Evolutionary conservation across 2,797 vertebrate genomes (phyloP), one percentile per base, ranked within the genome.

Genomic region (Neosilurus hyrtlii): DNA sequence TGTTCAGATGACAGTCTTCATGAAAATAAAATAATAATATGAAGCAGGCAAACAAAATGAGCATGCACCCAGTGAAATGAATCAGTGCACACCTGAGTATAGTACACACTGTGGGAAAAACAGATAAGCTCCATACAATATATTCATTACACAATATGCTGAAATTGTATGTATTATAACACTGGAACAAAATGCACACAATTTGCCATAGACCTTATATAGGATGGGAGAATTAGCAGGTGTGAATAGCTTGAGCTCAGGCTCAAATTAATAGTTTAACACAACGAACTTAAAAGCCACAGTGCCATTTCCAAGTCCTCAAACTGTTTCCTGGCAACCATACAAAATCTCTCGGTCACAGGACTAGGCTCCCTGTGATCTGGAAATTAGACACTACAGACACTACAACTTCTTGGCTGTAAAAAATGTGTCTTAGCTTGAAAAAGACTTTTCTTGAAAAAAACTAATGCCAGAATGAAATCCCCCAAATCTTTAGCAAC

Each of bases 261-360:
- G 62, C 71, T 73, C 70, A 83, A 78, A 86, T 86, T 85, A 88
- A 87, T 88, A 72, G 75, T 87, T 87, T 85, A 88, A 83, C 73
- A 77, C 59, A 83, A 86, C 82, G 76, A 83, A 56, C 84, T 65
- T 76, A n/a, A 61, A 61, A 76, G 35, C 30, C 30, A 61, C 51
- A 74, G 52, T 66, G 52, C 65, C 71, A 85, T 82, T 85, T 75
- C 82, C 57, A 87, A 79, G 82, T 74, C 72, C 14, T n/a, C 59
- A 81, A 79, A 71, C 56, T 20, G 86, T 88, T 88, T 83, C 87
- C 81, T 79, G 72, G 87, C 84, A 89, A 89, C 85, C 15, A 77
- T 67, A 80, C 43, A 26, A 51, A 63, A 73, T 84, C 35, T 80
- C 80, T 57, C 52, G 2, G 10, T 82, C 82, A 84, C 73, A 79